Evolutionary conservation across 2,797 vertebrate genomes (phyloP).

Genomic region (Gymnodraco acuticeps): DNA sequence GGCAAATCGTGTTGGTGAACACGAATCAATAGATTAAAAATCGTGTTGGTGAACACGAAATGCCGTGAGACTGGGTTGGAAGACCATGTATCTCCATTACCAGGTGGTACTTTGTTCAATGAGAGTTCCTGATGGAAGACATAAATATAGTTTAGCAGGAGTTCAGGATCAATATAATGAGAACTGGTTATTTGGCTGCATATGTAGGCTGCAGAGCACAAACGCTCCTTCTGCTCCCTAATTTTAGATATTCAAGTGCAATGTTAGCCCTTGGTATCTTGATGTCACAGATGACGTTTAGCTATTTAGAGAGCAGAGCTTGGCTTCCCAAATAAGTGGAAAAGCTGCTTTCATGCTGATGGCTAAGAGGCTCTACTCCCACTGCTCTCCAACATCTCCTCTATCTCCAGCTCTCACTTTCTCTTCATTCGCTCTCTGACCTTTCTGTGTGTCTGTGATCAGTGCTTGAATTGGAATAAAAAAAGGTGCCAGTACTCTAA

Average conservation of each 20-base stretch:
- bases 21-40: no score
- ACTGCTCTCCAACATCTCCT: slow-evolving; percentile 38
- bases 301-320: slow-evolving; percentile 58
- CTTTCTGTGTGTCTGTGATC: background rate
- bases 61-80: no score
- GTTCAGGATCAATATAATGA: slow-evolving; percentile 10
- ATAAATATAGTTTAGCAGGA: slow-evolving; percentile 18
- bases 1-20: no score
- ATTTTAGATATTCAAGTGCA: slow-evolving; percentile 52
- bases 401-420: slow-evolving; percentile 9
- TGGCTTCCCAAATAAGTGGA: slow-evolving; percentile 50
- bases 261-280: slow-evolving; percentile 46
- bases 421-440: slow-evolving; percentile 14
- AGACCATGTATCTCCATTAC: background rate
- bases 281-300: slow-evolving; percentile 61
- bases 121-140: background rate
- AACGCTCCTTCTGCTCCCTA: slow-evolving; percentile 18
- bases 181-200: slow-evolving; percentile 1
- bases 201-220: slow-evolving; percentile 20
- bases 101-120: background rate
- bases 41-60: no score
- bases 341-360: slow-evolving; percentile 69
- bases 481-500: no score
- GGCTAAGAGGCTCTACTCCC: slow-evolving; percentile 66
- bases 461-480: no score